Conservation (phyloP, 1,140 invertebrate species). For the Melitaea cinxia region DNA sequence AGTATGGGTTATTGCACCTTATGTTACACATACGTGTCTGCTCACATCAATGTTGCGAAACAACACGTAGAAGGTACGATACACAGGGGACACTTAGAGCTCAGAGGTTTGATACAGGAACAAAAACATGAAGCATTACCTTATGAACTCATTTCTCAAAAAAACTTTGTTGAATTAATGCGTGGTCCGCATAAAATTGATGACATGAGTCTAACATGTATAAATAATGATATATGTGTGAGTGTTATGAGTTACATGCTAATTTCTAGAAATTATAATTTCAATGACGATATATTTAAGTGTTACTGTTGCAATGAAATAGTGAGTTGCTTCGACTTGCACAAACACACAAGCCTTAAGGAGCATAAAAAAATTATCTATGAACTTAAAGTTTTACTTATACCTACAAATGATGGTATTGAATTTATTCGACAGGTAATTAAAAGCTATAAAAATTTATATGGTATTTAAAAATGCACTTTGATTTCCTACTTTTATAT, state of each 20-base stretch:
- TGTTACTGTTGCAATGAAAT: slow-evolving; percentile 50
- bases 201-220: neutral
- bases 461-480: too few species aligned
- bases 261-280: slow-evolving; percentile 1
- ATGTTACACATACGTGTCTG: slow-evolving; percentile 48
- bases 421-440: slow-evolving; percentile 59
- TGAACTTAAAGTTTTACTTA: slow-evolving; percentile 23
- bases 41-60: slow-evolving; percentile 46
- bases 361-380: slow-evolving; percentile 46
- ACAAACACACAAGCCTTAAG: slow-evolving; percentile 37
- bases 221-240: slow-evolving; percentile 30
- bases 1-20: slow-evolving; percentile 50
- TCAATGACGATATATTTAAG: slow-evolving; percentile 22
- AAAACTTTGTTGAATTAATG: slow-evolving; percentile 11
- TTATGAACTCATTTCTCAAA: slow-evolving; percentile 19
- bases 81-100: slow-evolving; percentile 50
- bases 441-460: neutral
- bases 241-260: slow-evolving; percentile 39
- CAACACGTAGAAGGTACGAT: slow-evolving; percentile 47
- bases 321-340: slow-evolving; percentile 22
- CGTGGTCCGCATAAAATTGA: slow-evolving; percentile 20
- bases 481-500: too few species aligned
- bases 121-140: slow-evolving; percentile 19
- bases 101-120: slow-evolving; percentile 38
- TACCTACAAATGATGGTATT: slow-evolving; percentile 15